Evolutionary conservation across 35 echinoderm and acorn worm species (phyloP), one percentile per base, ranked within the genome.

Genomic region (Amphiura filiformis): DNA sequence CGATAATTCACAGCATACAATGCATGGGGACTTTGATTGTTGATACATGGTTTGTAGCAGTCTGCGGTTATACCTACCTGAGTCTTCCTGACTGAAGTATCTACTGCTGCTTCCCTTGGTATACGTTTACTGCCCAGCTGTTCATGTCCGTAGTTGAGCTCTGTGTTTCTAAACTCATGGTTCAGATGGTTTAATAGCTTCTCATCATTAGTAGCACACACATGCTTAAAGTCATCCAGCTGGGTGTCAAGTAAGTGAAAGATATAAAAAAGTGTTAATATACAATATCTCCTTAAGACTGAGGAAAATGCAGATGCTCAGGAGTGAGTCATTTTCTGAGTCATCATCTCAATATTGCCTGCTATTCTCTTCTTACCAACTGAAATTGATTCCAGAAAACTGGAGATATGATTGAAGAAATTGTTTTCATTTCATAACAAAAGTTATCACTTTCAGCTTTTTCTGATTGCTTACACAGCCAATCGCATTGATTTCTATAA

Each of bases 111-210:
- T 78, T 99, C 96, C 76, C 86, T 83, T 0, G 93, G 96, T 15
- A 99, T 92, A 20, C 92, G 87, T 32, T 91, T 92, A 57, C 93
- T 94, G 26, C 93, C 90, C 18, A 95, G 82, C 42, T 87, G 79
- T 34, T 94, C 92, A 34, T 95, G 83, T 1, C 96, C 96, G 35
- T 99, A 99, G 88, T 99, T 92, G 12, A 89, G 79, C 87, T 99
- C 96, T 9, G 93, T 91, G n/a, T 91, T 79, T 38, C 90, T 88
- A 57, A 99, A 99, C 77, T 92, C 20, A 32, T 82, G 83, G 78
- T 99, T 91, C 61, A 99, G 84, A 26, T 84, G 90, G 35, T 84
- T 76, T 64, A 92, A 86, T 30, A 99, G 39, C 84, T 93, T 94
- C 84, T 99, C 90, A 81, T 99, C 96, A 0, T 80, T 57, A 31